phyloP scores from a whole-genome alignment of 1,140 invertebrate species.

The Diorhabda carinulata region DNA sequence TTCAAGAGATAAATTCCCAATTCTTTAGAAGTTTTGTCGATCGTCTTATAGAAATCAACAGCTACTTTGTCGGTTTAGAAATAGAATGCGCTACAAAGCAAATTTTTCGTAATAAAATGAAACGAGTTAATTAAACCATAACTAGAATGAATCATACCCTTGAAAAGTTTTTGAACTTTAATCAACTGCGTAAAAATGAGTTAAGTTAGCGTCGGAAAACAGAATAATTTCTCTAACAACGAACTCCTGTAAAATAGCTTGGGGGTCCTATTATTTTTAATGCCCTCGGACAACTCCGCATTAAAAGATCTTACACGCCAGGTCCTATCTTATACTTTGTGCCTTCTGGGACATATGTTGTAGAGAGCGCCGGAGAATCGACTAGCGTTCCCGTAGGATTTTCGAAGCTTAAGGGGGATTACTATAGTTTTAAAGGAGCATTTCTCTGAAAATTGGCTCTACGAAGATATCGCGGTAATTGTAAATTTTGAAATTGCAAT shows the following conservation, averaged over 20 bases:
- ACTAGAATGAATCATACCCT: too few species aligned
- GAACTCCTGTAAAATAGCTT: background rate
- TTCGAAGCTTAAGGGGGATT: slow-evolving; percentile 1
- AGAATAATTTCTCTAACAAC: slow-evolving; percentile 1
- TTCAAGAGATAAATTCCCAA: too few species aligned
- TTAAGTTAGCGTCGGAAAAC: background rate
- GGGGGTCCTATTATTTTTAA: slow-evolving; percentile 2
- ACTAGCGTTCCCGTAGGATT: background rate
- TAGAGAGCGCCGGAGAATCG: slow-evolving; percentile 1
- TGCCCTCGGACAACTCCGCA: slow-evolving; percentile 1
- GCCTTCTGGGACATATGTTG: slow-evolving; percentile 1
- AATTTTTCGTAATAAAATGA: too few species aligned
- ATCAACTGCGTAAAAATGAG: background rate
- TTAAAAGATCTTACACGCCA: slow-evolving; percentile 1
- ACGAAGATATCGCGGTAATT: background rate
- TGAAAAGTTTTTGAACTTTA: too few species aligned
- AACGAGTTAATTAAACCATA: too few species aligned
- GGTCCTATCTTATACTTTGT: background rate
- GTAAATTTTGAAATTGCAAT: background rate
- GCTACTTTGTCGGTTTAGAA: too few species aligned
- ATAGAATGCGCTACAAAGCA: too few species aligned
- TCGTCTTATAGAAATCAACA: too few species aligned
- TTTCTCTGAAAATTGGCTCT: background rate
- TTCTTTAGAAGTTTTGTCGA: too few species aligned
- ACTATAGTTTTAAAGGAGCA: slow-evolving; percentile 2